Percentiles rank a stretch among this genome's conserved stretches.
Evolutionary conservation across 2,888 invertebrate genomes (phyloP).

Genomic region (Drosophila differens): DNA sequence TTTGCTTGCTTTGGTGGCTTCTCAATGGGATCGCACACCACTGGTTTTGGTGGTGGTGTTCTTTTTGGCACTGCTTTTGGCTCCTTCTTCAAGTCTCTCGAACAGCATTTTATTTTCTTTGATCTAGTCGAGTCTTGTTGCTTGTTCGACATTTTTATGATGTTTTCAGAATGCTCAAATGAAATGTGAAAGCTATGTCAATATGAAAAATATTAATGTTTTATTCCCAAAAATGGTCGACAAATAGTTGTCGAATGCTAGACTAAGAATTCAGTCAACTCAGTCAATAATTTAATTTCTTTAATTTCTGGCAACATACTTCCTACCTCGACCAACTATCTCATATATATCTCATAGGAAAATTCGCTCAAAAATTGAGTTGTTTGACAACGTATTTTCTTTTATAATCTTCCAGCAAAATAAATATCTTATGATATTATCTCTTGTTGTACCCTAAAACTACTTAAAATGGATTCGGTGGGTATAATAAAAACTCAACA

Average conservation of each 20-base stretch:
- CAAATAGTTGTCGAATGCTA: neutral
- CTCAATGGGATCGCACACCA: slow-evolving; percentile 13
- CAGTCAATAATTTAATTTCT: too few relatives aligned
- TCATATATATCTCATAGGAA: neutral
- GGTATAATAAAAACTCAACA: neutral
- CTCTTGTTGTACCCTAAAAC: neutral
- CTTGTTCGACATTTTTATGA: slow-evolving; percentile 36
- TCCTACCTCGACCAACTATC: neutral
- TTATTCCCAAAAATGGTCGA: neutral
- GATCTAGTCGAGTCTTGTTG: neutral
- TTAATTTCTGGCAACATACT: too few relatives aligned
- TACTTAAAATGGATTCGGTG: neutral
- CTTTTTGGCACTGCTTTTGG: neutral
- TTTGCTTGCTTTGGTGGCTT: slow-evolving; percentile 26
- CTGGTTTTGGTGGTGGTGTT: neutral
- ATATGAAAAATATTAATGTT: neutral
- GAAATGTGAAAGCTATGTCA: neutral
- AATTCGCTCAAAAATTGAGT: neutral
- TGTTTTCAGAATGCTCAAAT: neutral
- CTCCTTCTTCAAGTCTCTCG: slow-evolving; percentile 9
- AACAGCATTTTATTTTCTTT: slow-evolving; percentile 32
- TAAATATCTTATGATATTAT: neutral
- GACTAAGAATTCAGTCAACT: neutral
- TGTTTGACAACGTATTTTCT: neutral
- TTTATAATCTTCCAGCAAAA: neutral